A percentile compares a stretch with the other conserved stretches of the same genome.
Conservation (phyloP, 2,113 vertebrate genomes). For the Azemiops feae region DNA sequence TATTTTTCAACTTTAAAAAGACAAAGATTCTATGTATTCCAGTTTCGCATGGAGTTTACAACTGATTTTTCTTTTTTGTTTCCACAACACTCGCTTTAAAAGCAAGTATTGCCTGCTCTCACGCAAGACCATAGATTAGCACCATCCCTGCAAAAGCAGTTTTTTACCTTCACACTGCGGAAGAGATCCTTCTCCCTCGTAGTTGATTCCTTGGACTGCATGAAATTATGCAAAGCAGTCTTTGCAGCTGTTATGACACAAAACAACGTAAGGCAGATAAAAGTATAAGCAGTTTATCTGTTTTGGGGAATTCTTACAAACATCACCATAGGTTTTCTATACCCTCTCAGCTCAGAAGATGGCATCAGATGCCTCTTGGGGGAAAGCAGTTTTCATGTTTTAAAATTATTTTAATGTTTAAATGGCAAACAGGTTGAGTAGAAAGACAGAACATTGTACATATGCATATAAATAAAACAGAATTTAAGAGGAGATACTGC, state of each 20-base stretch:
- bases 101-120: too few relatives aligned
- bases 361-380: background rate
- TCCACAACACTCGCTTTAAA: background rate
- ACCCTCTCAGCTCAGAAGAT: background rate
- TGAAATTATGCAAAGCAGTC: conserved; percentile 91
- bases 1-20: background rate
- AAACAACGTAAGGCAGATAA: background rate
- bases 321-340: background rate
- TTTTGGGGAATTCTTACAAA: background rate
- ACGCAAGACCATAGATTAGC: background rate
- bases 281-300: background rate
- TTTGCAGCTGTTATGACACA: conserved; percentile 81
- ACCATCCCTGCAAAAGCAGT: too few relatives aligned
- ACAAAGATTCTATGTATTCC: too few relatives aligned
- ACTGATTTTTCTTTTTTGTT: background rate
- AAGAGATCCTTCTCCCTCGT: conserved; percentile 91
- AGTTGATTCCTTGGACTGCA: conserved; percentile 86
- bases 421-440: background rate
- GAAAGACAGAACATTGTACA: background rate
- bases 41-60: background rate
- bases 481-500: background rate
- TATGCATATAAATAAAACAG: background rate
- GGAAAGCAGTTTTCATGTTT: background rate
- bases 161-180: conserved; percentile 89
- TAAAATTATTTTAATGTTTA: background rate